These are phyloP conservation scores for Dromius quadrimaculatus DNA, from an alignment of 2,888 invertebrate species.

Conservation along the genomic window DNA sequence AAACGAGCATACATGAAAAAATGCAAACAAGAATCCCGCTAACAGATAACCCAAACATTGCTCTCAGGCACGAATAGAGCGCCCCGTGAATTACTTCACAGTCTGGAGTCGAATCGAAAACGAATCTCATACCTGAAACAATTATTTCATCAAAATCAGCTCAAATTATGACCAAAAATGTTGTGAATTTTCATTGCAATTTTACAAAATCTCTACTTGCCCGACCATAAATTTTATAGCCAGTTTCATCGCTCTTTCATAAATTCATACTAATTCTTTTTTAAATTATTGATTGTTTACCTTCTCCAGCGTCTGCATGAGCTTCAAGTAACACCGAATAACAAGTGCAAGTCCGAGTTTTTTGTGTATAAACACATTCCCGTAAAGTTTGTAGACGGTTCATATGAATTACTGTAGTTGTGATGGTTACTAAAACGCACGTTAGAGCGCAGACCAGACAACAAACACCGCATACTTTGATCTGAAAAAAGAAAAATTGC, in stretches of 20 bases:
- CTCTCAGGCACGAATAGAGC: conserved; percentile 87
- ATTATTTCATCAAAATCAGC: background rate
- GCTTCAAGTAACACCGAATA: conserved; percentile 79
- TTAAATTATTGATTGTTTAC: too few relatives aligned
- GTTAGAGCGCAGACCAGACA: conserved; percentile 88
- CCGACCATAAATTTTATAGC: too few relatives aligned
- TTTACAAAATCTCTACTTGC: too few relatives aligned
- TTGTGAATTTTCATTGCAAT: background rate
- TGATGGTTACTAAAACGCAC: conserved; percentile 89
- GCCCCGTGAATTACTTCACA: conserved; percentile 93
- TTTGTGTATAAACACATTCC: conserved; percentile 87
- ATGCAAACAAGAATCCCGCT: conserved; percentile 91
- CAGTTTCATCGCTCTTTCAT: too few relatives aligned
- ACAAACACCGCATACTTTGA: conserved; percentile 89
- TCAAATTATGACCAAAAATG: too few relatives aligned
- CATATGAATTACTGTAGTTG: conserved; percentile 93
- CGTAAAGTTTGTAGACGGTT: conserved; percentile 86
- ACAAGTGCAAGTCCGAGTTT: conserved; percentile 83
- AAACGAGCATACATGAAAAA: conserved; percentile 92
- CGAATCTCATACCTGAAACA: conserved; percentile 76
- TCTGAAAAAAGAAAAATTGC: conserved; percentile 70
- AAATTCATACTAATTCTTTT: too few relatives aligned
- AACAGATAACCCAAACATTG: conserved; percentile 91
- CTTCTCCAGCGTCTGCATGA: conserved; percentile 73
- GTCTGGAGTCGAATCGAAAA: conserved; percentile 88